phyloP scores from a whole-genome alignment of 1,140 invertebrate genomes.

The Pseudoatta argentina region DNA sequence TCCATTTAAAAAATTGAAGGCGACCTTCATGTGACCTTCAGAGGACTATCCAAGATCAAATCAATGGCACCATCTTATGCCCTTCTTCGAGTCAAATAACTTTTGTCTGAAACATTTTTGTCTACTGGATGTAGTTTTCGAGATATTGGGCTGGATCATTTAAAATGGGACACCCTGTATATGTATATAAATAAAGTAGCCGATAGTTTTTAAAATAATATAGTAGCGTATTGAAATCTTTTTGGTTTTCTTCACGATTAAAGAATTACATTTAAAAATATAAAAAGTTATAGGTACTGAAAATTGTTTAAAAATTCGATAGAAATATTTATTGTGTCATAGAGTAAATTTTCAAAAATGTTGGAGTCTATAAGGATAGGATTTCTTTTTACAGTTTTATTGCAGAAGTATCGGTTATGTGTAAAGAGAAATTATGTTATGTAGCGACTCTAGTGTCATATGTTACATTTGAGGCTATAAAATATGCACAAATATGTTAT shows the following conservation, averaged over 20 bases:
- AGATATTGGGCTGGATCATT: too few relatives aligned
- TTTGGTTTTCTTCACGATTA: not conserved
- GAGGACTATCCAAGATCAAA: too few relatives aligned
- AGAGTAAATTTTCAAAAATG: not conserved
- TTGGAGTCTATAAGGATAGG: not conserved
- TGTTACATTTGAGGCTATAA: constrained; percentile 43
- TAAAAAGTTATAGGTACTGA: not conserved
- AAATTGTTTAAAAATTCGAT: constrained; percentile 5
- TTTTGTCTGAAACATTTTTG: too few relatives aligned
- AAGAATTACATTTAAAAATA: not conserved
- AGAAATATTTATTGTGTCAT: not conserved
- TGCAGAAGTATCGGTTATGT: not conserved
- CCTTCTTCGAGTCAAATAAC: too few relatives aligned
- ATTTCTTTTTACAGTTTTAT: constrained; percentile 22
- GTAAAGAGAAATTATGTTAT: constrained; percentile 12
- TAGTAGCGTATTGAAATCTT: not conserved
- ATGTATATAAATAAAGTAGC: too few relatives aligned
- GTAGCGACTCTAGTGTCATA: not conserved
- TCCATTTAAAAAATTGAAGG: too few relatives aligned
- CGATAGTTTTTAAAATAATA: not conserved
- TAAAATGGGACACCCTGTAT: too few relatives aligned
- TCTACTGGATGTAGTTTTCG: too few relatives aligned
- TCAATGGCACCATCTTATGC: too few relatives aligned
- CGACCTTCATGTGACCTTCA: too few relatives aligned
- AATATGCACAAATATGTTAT: constrained; percentile 28